Evolutionary conservation across 2,797 vertebrate species (phyloP).

Genomic region (Micrastur ruficollis): DNA sequence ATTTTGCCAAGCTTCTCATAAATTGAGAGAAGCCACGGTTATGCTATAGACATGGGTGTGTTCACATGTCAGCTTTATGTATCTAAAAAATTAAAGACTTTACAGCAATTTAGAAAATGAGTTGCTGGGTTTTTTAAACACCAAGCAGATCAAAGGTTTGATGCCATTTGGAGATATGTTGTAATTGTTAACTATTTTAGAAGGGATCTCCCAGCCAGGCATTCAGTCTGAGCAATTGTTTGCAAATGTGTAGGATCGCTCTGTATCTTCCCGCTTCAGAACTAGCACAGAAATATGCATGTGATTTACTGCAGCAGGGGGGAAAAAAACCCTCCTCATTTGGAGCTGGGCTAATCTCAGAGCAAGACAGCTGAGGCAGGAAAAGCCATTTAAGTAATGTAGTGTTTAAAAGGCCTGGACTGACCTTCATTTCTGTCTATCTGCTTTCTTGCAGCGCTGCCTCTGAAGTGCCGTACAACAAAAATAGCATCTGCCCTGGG

Average conservation of each 20-base stretch:
- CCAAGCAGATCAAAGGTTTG: conserved; percentile 4
- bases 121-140: neutral
- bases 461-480: conserved; percentile 33
- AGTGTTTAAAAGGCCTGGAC: conserved; percentile 44
- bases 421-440: conserved; percentile 61
- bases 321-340: neutral
- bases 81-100: conserved; percentile 34
- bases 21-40: conserved; percentile 15
- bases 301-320: neutral
- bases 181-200: neutral
- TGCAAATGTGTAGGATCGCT: neutral
- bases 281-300: neutral
- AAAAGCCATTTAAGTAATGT: conserved; percentile 63
- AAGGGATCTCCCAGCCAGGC: conserved; percentile 1
- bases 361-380: conserved; percentile 61
- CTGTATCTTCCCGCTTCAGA: neutral
- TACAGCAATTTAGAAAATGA: conserved; percentile 42
- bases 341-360: conserved; percentile 48
- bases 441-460: conserved; percentile 37
- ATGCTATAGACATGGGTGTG: conserved; percentile 16
- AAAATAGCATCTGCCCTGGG: conserved; percentile 54
- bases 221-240: neutral
- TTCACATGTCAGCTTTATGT: neutral
- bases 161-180: neutral
- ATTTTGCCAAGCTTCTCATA: conserved; percentile 9